These are phyloP conservation scores for Albula glossodonta DNA, from an alignment of 2,113 vertebrate genomes.

Conservation along the genomic window DNA sequence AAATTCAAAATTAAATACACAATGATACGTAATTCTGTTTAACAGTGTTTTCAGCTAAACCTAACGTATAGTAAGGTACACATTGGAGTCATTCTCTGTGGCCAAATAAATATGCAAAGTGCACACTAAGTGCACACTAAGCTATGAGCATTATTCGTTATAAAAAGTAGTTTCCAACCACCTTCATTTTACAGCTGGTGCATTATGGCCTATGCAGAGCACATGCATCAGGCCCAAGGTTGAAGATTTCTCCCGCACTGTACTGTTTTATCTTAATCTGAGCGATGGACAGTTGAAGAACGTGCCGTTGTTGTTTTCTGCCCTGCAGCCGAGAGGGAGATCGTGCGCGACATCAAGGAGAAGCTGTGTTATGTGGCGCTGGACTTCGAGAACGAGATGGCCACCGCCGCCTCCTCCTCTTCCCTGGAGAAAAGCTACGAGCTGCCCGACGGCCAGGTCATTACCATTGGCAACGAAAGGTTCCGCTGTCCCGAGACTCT, in stretches of 20 bases:
- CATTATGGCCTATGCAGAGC: neutral
- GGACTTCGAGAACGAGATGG: conserved; percentile 92
- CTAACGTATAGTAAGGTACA: too few relatives aligned
- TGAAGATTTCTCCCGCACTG: too few relatives aligned
- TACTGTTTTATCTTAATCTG: too few relatives aligned
- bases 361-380: conserved; percentile 87
- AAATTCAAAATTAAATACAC: neutral
- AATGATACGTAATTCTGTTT: too few relatives aligned
- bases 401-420: conserved; percentile 85
- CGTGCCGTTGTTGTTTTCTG: neutral
- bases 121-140: neutral
- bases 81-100: too few relatives aligned
- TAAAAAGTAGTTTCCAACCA: neutral
- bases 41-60: too few relatives aligned
- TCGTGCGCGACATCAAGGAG: conserved; percentile 90
- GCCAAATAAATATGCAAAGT: neutral
- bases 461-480: conserved; percentile 87
- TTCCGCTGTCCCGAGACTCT: conserved; percentile 89
- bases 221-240: too few relatives aligned
- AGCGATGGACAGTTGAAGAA: too few relatives aligned
- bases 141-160: too few relatives aligned
- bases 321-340: conserved; percentile 82
- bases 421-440: conserved; percentile 90
- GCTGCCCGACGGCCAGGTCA: conserved; percentile 87
- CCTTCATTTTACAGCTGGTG: neutral